These are phyloP conservation scores for Heteromyza rotundicornis DNA, from an alignment of 2,888 invertebrate species.

Conservation along the genomic window DNA sequence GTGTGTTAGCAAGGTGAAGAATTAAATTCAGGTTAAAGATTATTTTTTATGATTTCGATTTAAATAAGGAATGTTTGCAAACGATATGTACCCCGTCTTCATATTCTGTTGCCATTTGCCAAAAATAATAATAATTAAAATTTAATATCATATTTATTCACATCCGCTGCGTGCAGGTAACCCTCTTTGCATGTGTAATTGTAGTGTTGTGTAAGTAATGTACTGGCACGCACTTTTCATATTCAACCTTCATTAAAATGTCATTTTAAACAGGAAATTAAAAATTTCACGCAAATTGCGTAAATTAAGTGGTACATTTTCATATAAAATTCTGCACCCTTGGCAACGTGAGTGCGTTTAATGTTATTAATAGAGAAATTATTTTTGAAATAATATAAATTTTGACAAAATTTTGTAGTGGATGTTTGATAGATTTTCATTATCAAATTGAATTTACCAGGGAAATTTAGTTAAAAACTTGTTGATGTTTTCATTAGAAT, in stretches of 20 bases:
- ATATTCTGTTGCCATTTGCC: too few species aligned
- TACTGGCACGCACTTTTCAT: background rate
- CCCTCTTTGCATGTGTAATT: background rate
- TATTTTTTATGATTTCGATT: too few species aligned
- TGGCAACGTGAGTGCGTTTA: background rate
- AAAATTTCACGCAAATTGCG: slow-evolving; percentile 49
- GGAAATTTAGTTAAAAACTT: too few species aligned
- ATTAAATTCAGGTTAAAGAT: background rate
- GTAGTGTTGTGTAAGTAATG: background rate
- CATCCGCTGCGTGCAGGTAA: background rate
- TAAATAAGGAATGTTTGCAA: too few species aligned
- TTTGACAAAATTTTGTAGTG: too few species aligned
- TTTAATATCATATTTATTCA: background rate
- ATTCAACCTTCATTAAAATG: slow-evolving; percentile 53
- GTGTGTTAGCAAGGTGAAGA: background rate
- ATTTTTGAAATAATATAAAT: too few species aligned
- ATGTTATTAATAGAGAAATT: too few species aligned
- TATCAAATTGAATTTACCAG: too few species aligned
- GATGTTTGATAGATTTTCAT: too few species aligned
- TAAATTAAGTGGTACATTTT: background rate
- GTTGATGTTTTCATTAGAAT: too few species aligned
- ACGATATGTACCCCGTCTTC: too few species aligned
- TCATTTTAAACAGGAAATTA: slow-evolving; percentile 56
- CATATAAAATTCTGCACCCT: background rate
- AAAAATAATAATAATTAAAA: background rate